phyloP scores from a whole-genome alignment of 2,797 vertebrate genomes.

The Odontamblyopus lacepedii region DNA sequence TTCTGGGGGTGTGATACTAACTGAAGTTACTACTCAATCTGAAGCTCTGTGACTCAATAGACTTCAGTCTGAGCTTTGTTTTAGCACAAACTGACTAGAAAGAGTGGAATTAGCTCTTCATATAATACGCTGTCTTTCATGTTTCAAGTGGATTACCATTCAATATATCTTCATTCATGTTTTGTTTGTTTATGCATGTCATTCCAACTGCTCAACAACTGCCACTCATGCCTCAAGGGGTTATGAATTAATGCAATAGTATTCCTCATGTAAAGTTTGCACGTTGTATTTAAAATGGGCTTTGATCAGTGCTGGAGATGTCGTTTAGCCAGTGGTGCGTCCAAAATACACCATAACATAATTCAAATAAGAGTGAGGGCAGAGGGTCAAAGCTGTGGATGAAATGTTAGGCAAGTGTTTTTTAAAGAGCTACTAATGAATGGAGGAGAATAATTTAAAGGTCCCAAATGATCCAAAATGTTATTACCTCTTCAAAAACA shows the following conservation, averaged over 20 bases:
- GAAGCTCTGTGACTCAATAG: no score
- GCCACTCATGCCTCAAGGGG: constrained; percentile 24
- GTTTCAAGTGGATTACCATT: constrained; percentile 5
- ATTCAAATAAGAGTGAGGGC: not conserved
- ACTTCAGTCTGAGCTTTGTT: no score
- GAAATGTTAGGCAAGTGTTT: not conserved
- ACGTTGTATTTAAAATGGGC: constrained; percentile 5
- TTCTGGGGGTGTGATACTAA: no score
- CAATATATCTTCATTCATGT: not conserved
- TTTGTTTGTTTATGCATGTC: constrained; percentile 8
- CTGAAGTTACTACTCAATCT: no score
- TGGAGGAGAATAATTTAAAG: no score
- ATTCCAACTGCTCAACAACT: constrained; percentile 19
- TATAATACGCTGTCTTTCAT: not conserved
- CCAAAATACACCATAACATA: not conserved
- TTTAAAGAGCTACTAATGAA: not conserved
- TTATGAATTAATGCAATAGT: constrained; percentile 27
- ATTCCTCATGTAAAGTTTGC: constrained; percentile 18
- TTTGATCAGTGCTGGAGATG: not conserved
- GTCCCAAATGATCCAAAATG: no score
- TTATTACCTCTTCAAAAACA: no score
- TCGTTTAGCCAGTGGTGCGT: not conserved
- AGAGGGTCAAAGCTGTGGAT: not conserved
- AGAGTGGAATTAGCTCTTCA: not conserved
- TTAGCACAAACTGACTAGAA: no score